Percentiles rank a stretch among this genome's conserved stretches.
phyloP scores from a whole-genome alignment of 2,797 vertebrate genomes.

The Darevskia nairensis region DNA sequence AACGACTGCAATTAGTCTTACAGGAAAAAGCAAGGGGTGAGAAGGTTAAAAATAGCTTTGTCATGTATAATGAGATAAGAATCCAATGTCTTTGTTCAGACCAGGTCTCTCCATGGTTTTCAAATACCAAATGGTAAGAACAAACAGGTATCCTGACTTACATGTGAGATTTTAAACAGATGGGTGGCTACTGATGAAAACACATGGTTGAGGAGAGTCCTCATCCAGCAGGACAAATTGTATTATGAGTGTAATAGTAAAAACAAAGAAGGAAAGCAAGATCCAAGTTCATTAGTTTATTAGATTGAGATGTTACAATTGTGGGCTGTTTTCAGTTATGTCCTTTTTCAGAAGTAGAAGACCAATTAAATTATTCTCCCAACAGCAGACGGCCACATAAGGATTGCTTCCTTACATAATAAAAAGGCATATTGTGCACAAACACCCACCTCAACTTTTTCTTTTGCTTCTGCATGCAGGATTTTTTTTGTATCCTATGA shows the following conservation, averaged over 20 bases:
- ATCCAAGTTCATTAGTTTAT: slow-evolving; percentile 13
- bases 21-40: too few relatives aligned
- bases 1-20: too few relatives aligned
- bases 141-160: neutral
- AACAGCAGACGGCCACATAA: slow-evolving; percentile 50
- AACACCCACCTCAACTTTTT: slow-evolving; percentile 17
- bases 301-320: neutral
- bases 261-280: neutral
- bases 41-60: too few relatives aligned
- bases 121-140: neutral
- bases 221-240: neutral
- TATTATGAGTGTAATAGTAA: neutral
- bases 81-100: too few relatives aligned
- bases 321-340: neutral
- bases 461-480: neutral
- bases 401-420: neutral
- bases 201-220: neutral
- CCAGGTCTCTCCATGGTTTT: too few relatives aligned
- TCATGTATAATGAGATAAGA: too few relatives aligned
- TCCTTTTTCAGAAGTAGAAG: neutral
- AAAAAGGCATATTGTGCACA: slow-evolving; percentile 6
- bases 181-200: neutral
- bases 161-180: neutral
- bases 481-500: neutral
- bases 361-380: neutral